These are phyloP conservation scores for Rugalucina vietnamica DNA, from an alignment of 2,888 invertebrate genomes.

Conservation along the genomic window DNA sequence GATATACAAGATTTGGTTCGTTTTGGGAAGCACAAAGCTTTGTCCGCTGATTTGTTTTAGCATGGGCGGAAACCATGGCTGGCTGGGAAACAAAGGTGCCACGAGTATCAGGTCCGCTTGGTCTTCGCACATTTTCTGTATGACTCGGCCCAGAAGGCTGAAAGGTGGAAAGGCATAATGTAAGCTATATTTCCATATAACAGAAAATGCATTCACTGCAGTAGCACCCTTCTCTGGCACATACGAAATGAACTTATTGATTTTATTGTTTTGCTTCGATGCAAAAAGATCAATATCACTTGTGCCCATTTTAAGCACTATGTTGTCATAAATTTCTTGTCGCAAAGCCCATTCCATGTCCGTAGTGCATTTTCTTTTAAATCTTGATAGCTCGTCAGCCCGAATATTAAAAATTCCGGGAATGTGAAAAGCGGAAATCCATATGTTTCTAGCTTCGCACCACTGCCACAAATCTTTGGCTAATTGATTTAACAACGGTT, in stretches of 20 bases:
- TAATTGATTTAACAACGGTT: neutral
- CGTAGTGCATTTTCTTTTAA: conserved; percentile 1
- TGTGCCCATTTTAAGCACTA: conserved; percentile 2
- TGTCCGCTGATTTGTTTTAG: neutral
- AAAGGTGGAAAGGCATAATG: conserved; percentile 55
- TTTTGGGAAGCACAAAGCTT: conserved; percentile 9
- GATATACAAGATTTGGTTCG: neutral
- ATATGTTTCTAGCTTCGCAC: conserved; percentile 39
- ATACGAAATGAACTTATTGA: conserved; percentile 29
- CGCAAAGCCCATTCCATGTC: conserved; percentile 39
- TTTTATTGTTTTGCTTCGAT: conserved; percentile 33
- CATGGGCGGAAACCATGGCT: conserved; percentile 41
- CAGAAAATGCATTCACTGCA: conserved; percentile 52
- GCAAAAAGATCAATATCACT: conserved; percentile 48
- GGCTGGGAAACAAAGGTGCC: conserved; percentile 38
- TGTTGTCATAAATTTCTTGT: conserved; percentile 12
- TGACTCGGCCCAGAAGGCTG: conserved; percentile 34
- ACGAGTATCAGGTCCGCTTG: conserved; percentile 35
- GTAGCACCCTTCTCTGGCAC: conserved; percentile 43
- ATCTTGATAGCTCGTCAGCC: conserved; percentile 31
- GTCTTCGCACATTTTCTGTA: conserved; percentile 44
- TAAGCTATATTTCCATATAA: conserved; percentile 31
- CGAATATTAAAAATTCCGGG: conserved; percentile 30
- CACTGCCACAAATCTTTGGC: conserved; percentile 31
- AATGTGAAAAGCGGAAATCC: conserved; percentile 33